A percentile compares a stretch with the other conserved stretches of the same genome.
Conservation (phyloP, 2,888 invertebrate genomes). For the Platynereis dumerilii region DNA sequence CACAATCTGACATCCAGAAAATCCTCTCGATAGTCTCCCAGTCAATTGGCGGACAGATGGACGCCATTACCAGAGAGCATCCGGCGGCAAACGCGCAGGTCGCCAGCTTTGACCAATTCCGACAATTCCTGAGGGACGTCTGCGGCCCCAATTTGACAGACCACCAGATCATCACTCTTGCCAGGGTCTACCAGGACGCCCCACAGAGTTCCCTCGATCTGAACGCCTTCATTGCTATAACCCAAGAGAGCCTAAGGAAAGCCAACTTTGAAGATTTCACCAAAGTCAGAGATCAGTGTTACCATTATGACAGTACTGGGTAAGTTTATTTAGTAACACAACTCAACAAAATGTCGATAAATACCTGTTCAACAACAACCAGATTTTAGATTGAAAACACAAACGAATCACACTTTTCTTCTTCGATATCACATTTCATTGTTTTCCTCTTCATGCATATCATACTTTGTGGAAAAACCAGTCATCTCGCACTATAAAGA, state of each 20-base stretch:
- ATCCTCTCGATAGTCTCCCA: slow-evolving; percentile 45
- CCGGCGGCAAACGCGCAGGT: slow-evolving; percentile 9
- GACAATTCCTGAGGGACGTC: slow-evolving; percentile 44
- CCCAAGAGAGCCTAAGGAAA: slow-evolving; percentile 59
- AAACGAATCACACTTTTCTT: too few relatives aligned
- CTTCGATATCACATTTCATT: too few relatives aligned
- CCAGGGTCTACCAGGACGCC: slow-evolving; percentile 40
- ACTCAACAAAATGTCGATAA: too few relatives aligned
- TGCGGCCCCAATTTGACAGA: slow-evolving; percentile 42
- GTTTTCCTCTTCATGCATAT: too few relatives aligned
- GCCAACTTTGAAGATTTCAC: slow-evolving; percentile 59
- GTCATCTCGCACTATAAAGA: too few relatives aligned
- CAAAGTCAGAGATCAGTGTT: slow-evolving; percentile 49
- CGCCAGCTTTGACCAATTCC: slow-evolving; percentile 45
- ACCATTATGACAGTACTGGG: slow-evolving; percentile 53
- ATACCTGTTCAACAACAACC: too few relatives aligned
- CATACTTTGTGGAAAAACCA: too few relatives aligned
- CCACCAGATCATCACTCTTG: slow-evolving; percentile 59
- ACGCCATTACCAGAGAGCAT: slow-evolving; percentile 36
- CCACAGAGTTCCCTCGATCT: slow-evolving; percentile 43
- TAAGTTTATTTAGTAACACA: slow-evolving; percentile 35
- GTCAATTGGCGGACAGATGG: slow-evolving; percentile 43
- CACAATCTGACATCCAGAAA: slow-evolving; percentile 45
- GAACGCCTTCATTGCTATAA: slow-evolving; percentile 49
- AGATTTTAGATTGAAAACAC: too few relatives aligned